phyloP scores from a whole-genome alignment of 2,113 vertebrate genomes.

The Corythaixoides concolor region DNA sequence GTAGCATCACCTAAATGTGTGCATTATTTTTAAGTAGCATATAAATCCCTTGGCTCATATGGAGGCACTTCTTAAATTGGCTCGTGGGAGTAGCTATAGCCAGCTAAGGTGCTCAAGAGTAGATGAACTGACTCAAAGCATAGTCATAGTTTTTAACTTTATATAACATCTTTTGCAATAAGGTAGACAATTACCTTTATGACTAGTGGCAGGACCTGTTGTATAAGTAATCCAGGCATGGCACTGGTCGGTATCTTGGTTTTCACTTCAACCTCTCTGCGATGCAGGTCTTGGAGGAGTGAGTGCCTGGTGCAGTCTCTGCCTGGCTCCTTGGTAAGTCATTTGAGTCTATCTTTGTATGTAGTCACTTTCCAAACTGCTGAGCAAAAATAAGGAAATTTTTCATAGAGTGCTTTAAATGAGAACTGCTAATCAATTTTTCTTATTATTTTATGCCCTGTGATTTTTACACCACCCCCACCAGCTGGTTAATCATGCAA shows the following conservation, averaged over 20 bases:
- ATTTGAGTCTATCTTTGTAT: constrained; percentile 31
- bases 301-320: not conserved
- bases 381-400: constrained; percentile 47
- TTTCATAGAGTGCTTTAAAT: constrained; percentile 81
- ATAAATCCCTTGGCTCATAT: constrained; percentile 28
- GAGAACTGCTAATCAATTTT: constrained; percentile 91
- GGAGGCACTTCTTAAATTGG: constrained; percentile 39
- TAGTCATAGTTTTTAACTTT: constrained; percentile 48
- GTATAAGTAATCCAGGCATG: constrained; percentile 24
- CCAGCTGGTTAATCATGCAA: constrained; percentile 94
- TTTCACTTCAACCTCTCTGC: constrained; percentile 46
- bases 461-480: constrained; percentile 90
- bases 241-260: constrained; percentile 15
- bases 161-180: constrained; percentile 42
- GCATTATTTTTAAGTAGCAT: constrained; percentile 36
- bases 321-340: constrained; percentile 52
- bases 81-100: not conserved
- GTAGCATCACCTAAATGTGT: constrained; percentile 33
- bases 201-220: constrained; percentile 61
- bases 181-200: constrained; percentile 61
- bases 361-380: constrained; percentile 42
- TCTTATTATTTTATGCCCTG: constrained; percentile 92
- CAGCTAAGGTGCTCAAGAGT: constrained; percentile 40
- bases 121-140: constrained; percentile 51
- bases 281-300: constrained; percentile 42